Evolutionary conservation across 1,140 invertebrate genomes (phyloP).

Genomic region (Leptinotarsa lineolata): DNA sequence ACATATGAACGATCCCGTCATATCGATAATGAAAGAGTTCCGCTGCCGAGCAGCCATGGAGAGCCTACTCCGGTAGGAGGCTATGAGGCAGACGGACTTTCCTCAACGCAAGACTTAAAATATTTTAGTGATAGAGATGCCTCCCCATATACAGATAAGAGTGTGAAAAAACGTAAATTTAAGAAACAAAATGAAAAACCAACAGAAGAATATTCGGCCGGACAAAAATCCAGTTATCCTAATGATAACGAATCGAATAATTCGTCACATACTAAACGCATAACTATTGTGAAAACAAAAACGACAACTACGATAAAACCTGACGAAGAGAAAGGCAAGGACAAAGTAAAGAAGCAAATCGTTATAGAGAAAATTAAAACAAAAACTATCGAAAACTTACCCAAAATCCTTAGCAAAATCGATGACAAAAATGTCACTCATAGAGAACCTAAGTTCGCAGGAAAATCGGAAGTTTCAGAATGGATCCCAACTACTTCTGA

Average conservation of each 20-base stretch:
- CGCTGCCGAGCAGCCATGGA: slow-evolving; percentile 43
- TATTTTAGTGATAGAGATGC: slow-evolving; percentile 42
- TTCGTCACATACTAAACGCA: slow-evolving; percentile 41
- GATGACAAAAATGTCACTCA: background rate
- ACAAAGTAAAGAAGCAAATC: background rate
- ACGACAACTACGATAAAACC: slow-evolving; percentile 9
- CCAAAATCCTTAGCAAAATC: background rate
- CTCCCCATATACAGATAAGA: slow-evolving; percentile 53
- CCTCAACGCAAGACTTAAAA: slow-evolving; percentile 43
- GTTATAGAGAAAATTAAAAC: slow-evolving; percentile 19
- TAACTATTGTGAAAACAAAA: slow-evolving; percentile 35
- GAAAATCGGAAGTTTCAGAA: background rate
- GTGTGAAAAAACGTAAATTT: slow-evolving; percentile 59
- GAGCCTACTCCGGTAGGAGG: slow-evolving; percentile 48
- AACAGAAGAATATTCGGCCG: slow-evolving; percentile 61
- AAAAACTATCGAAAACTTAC: slow-evolving; percentile 16
- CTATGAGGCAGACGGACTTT: slow-evolving; percentile 38
- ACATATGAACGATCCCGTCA: slow-evolving; percentile 31
- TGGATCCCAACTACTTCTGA: background rate
- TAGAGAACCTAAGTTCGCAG: background rate
- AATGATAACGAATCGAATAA: slow-evolving; percentile 34
- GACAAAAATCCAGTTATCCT: slow-evolving; percentile 51
- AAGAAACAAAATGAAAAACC: slow-evolving; percentile 62
- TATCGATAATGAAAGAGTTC: slow-evolving; percentile 42
- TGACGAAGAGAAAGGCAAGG: background rate